phyloP scores from a whole-genome alignment of 2,888 invertebrate species.

The Phyto melanocephala region DNA sequence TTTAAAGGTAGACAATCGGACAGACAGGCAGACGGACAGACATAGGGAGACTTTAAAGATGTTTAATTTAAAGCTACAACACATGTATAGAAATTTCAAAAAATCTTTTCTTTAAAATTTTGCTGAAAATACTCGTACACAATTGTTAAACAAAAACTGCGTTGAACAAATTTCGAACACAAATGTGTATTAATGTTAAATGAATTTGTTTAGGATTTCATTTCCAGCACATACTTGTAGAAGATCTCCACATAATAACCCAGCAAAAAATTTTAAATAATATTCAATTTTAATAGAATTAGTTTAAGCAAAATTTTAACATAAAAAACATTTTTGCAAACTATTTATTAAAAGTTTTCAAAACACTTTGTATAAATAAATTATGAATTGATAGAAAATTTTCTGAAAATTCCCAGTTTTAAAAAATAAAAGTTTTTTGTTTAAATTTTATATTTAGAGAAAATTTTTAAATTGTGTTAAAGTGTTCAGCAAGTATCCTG shows the following conservation, averaged over 20 bases:
- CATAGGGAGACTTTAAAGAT: neutral
- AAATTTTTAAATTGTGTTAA: no score
- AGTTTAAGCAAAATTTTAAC: no score
- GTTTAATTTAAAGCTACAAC: neutral
- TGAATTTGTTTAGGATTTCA: conserved; percentile 1
- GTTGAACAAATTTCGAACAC: neutral
- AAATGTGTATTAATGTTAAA: conserved; percentile 16
- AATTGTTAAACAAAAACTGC: conserved; percentile 8
- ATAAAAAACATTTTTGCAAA: no score
- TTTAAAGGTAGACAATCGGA: conserved; percentile 21
- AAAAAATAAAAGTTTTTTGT: no score
- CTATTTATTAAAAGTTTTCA: no score
- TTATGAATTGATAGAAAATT: no score
- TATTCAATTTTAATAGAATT: no score
- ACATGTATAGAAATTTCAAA: neutral
- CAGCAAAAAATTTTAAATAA: neutral
- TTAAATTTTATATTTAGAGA: no score
- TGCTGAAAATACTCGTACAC: neutral
- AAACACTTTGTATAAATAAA: no score
- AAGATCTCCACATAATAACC: neutral
- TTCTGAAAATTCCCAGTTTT: no score
- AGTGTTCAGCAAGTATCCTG: no score
- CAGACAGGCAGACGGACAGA: neutral
- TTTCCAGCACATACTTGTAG: neutral
- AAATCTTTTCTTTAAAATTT: neutral